These are phyloP conservation scores for Pithys albifrons DNA, from an alignment of 2,113 vertebrate genomes.

Conservation along the genomic window DNA sequence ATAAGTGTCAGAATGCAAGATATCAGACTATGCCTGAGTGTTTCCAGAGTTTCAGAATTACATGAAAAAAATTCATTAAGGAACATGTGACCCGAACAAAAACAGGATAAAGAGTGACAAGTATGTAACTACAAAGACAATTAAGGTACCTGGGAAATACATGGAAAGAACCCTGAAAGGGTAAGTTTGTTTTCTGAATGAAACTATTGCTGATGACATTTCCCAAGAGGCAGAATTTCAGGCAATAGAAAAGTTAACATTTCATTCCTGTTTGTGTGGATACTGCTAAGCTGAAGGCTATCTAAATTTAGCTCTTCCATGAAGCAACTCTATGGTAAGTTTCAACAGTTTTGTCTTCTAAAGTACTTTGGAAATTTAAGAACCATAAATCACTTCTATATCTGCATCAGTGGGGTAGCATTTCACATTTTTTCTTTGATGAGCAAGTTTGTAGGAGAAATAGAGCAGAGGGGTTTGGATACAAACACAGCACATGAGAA, in stretches of 20 bases:
- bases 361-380: not conserved
- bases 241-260: not conserved
- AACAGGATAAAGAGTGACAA: not conserved
- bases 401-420: not conserved
- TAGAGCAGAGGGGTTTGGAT: not conserved
- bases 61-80: not conserved
- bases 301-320: not conserved
- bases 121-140: not conserved
- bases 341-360: not conserved
- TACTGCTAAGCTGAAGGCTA: not conserved
- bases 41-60: not conserved
- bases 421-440: not conserved
- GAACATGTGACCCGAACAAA: not conserved
- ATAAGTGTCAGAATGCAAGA: not conserved
- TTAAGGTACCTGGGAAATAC: not conserved
- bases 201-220: not conserved
- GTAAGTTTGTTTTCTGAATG: not conserved
- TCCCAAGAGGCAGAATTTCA: not conserved
- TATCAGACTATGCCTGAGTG: not conserved
- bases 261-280: not conserved
- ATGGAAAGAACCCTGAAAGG: not conserved
- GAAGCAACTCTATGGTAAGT: not conserved
- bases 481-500: not conserved
- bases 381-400: not conserved
- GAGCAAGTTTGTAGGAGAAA: not conserved